phyloP scores from a whole-genome alignment of 2,888 invertebrate genomes.

The Drosophila quasianomalipes region DNA sequence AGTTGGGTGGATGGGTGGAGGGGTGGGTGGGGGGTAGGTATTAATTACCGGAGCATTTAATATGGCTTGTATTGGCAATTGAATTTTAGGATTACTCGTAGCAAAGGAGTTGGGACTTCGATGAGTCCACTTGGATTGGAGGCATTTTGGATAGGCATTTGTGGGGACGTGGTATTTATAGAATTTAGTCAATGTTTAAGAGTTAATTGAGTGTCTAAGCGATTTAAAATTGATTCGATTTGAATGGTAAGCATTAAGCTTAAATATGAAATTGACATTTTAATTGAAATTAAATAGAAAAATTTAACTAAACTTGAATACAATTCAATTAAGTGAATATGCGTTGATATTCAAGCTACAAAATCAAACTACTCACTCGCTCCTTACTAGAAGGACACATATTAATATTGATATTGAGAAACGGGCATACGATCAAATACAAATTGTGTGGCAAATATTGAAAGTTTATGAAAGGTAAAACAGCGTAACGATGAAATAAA shows the following conservation, averaged over 20 bases:
- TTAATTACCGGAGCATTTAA: not conserved
- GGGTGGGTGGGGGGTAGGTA: too few species aligned
- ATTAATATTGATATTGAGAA: not conserved
- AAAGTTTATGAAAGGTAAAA: not conserved
- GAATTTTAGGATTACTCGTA: not conserved
- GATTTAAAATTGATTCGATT: constrained; percentile 3
- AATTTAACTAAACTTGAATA: constrained; percentile 5
- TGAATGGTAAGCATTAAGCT: constrained; percentile 8
- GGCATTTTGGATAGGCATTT: not conserved
- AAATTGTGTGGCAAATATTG: constrained; percentile 1
- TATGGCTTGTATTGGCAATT: not conserved
- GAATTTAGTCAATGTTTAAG: constrained; percentile 27
- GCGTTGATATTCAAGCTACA: not conserved
- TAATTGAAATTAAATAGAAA: constrained; percentile 10
- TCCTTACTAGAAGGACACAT: not conserved
- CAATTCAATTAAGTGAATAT: constrained; percentile 9
- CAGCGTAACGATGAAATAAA: not conserved
- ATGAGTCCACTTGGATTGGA: not conserved
- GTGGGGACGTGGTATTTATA: constrained; percentile 33
- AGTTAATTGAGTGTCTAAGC: constrained; percentile 21
- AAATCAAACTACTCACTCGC: not conserved
- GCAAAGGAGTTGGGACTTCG: not conserved
- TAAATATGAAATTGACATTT: not conserved
- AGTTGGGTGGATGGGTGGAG: too few species aligned
- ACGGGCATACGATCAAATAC: not conserved